phyloP scores from a whole-genome alignment of 2,113 vertebrate species.

The Ictalurus punctatus region DNA sequence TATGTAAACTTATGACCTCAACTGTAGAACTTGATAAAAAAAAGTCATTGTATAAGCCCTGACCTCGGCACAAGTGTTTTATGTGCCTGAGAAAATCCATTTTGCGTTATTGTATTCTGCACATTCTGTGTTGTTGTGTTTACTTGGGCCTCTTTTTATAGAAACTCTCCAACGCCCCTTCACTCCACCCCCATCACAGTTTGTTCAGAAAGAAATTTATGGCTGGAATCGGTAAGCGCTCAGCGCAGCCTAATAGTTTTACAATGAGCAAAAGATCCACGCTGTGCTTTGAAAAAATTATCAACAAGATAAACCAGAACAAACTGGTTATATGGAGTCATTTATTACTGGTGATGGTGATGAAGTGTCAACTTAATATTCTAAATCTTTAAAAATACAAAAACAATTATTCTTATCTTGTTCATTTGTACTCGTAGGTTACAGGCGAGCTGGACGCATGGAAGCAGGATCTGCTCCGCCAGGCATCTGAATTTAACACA shows the following conservation, averaged over 20 bases:
- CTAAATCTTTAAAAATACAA: neutral
- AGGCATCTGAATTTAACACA: conserved; percentile 90
- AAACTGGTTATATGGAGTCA: neutral
- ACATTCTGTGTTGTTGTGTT: neutral
- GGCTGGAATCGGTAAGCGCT: neutral
- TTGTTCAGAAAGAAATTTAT: neutral
- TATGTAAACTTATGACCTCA: too few species aligned
- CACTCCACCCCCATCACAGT: neutral
- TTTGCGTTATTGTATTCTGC: too few species aligned
- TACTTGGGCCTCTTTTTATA: neutral
- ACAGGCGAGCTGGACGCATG: conserved; percentile 94
- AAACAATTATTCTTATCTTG: neutral
- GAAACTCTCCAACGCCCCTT: neutral
- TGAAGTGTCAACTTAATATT: neutral
- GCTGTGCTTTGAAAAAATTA: neutral
- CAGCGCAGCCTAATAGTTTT: neutral
- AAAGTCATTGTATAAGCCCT: neutral
- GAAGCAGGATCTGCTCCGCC: conserved; percentile 94
- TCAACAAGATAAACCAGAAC: neutral
- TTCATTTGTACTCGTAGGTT: conserved; percentile 73
- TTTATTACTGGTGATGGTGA: neutral
- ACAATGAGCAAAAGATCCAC: neutral
- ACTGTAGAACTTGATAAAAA: neutral
- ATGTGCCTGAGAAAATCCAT: neutral
- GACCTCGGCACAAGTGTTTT: neutral